These are phyloP conservation scores for Exocentrus adspersus DNA, from an alignment of 2,888 invertebrate species.

Conservation along the genomic window DNA sequence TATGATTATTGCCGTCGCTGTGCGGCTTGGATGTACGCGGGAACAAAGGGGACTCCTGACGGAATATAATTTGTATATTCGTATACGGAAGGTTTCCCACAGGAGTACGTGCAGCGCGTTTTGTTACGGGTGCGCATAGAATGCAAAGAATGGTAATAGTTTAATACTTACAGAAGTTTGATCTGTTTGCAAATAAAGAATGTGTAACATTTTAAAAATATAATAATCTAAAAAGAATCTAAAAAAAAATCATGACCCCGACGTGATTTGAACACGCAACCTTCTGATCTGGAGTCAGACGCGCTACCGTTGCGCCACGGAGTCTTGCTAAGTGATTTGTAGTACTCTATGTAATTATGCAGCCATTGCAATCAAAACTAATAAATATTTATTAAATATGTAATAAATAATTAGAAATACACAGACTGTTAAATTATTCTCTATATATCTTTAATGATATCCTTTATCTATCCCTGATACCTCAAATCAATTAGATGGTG, in stretches of 20 bases:
- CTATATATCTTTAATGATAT: no score
- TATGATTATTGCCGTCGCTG: slow-evolving; percentile 45
- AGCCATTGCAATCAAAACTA: neutral
- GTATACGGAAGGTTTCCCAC: neutral
- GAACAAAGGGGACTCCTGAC: slow-evolving; percentile 17
- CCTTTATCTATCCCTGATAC: neutral
- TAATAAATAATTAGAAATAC: neutral
- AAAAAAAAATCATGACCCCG: slow-evolving; percentile 75
- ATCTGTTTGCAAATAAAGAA: no score
- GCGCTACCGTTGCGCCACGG: slow-evolving; percentile 98
- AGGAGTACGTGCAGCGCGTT: neutral
- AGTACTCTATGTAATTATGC: neutral
- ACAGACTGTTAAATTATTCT: neutral
- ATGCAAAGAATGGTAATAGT: no score
- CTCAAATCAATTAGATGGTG: no score
- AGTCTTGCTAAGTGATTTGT: slow-evolving; percentile 68
- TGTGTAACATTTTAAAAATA: no score
- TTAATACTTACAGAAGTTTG: no score
- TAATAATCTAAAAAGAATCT: no score
- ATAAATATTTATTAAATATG: neutral
- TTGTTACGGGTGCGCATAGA: neutral
- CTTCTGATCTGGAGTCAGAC: slow-evolving; percentile 98
- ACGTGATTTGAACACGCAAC: slow-evolving; percentile 97
- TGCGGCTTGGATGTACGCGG: slow-evolving; percentile 11
- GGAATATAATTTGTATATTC: slow-evolving; percentile 15